Base-by-base conservation (phyloP, 2,113 vertebrate genomes). In the Electrona antarctica region DNA sequence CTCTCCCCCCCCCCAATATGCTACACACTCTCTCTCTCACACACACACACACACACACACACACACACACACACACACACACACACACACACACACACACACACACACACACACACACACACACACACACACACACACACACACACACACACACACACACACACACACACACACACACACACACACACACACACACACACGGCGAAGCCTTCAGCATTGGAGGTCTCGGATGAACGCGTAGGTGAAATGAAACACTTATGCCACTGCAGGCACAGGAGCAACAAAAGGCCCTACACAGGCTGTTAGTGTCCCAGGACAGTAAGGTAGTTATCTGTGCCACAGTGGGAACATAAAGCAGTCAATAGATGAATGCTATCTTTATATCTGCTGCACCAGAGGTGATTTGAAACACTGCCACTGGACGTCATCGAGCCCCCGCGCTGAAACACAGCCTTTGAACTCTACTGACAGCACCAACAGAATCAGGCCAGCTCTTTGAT, bases 281-380 rank as follows among this genome's bases (percentile, higher is more conserved):
- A 90, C 87, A 88, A 87, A 61, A 87, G 87, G 83, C 82, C 77
- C 7, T 21, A 91, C 89, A 90, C 87, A 84, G 88, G 71, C 77
- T 79, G 78, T 84, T 91, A 90, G 89, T 91, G 89, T 91, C 76
- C 83, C 8, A 67, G 77, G 85, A 90, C 90, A 86, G 89, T 89
- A 85, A 87, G 84, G 89, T 90, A 82, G 87, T 88, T 90, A 84
- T 86, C 85, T 85, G 82, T 76, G 84, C 81, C 79, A 82, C 88
- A 88, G 80, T 77, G 81, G 80, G 84, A 90, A 89, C 86, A 85
- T 81, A 89, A 90, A 89, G 84, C 88, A 82, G 85, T 87, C 82
- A 83, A 84, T 74, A 78, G 84, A 92, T 90, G 90, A 91, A 92
- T 90, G 80, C 85, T 89, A 90, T 92, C 90, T 87, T 91, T 90